Evolutionary conservation across 1,140 invertebrate genomes (phyloP).

Genomic region (Drosophila melanica): DNA sequence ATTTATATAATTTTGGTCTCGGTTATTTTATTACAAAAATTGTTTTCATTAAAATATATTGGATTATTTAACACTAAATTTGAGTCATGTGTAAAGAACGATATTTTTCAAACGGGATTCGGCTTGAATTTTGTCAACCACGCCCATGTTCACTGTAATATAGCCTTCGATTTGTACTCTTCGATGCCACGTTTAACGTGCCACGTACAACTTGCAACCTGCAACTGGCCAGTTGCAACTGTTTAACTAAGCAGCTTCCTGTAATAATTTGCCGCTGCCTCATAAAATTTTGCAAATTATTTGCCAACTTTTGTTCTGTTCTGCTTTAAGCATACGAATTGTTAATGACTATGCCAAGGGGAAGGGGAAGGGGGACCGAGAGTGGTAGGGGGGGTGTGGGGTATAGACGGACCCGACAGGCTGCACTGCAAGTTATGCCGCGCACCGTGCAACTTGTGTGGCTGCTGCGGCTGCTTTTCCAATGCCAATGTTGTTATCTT

Average conservation of each 20-base stretch:
- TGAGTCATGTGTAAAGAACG: no score
- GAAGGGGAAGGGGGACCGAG: background rate
- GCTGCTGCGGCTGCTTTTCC: slow-evolving; percentile 55
- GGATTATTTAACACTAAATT: no score
- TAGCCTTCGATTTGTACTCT: background rate
- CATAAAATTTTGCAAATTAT: slow-evolving; percentile 79
- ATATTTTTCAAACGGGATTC: no score
- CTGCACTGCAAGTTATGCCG: slow-evolving; percentile 53
- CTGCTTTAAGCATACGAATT: slow-evolving; percentile 58
- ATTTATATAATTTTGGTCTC: no score
- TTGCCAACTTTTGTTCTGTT: slow-evolving; percentile 71
- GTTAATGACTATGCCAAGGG: slow-evolving; percentile 24
- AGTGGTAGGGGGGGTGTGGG: no score
- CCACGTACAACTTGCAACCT: slow-evolving; percentile 10
- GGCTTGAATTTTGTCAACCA: background rate
- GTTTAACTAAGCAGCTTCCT: slow-evolving; percentile 70
- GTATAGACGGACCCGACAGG: background rate
- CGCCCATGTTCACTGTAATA: background rate
- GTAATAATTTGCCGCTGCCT: slow-evolving; percentile 53
- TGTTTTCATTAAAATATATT: no score
- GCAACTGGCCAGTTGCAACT: slow-evolving; percentile 50
- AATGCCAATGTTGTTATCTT: slow-evolving; percentile 78
- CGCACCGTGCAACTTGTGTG: slow-evolving; percentile 68
- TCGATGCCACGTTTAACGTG: slow-evolving; percentile 9
- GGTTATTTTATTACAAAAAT: no score